phyloP scores from a whole-genome alignment of 2,797 vertebrate species.

The Hoplostethus mediterraneus region DNA sequence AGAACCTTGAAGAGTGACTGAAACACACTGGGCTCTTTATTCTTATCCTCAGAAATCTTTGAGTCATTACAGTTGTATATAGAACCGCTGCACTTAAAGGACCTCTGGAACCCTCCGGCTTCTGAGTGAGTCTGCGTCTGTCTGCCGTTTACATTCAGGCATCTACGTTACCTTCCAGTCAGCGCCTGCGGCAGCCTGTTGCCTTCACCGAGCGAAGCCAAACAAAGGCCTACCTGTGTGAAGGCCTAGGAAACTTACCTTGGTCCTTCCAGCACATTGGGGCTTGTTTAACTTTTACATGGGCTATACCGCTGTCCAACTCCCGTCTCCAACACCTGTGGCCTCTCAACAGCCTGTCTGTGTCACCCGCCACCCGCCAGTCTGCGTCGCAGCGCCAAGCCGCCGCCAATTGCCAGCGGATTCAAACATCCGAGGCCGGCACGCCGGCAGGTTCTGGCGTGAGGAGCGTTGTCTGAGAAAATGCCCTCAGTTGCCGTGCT shows the following conservation, averaged over 20 bases:
- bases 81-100: constrained; percentile 11
- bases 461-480: constrained; percentile 36
- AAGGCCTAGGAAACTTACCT: constrained; percentile 68
- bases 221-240: constrained; percentile 78
- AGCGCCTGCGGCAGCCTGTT: constrained; percentile 30
- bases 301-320: constrained; percentile 55
- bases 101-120: constrained; percentile 16
- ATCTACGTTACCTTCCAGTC: constrained; percentile 57
- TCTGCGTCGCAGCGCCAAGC: constrained; percentile 15
- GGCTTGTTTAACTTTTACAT: constrained; percentile 64
- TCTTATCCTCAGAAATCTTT: constrained; percentile 12
- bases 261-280: constrained; percentile 62
- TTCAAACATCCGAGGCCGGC: constrained; percentile 32
- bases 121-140: constrained; percentile 39
- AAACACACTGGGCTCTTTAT: too few relatives aligned
- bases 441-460: not conserved
- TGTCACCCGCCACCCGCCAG: constrained; percentile 56
- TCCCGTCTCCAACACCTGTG: constrained; percentile 66
- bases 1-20: too few relatives aligned
- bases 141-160: constrained; percentile 53
- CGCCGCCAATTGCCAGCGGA: constrained; percentile 29
- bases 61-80: constrained; percentile 26
- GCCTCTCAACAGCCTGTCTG: constrained; percentile 71
- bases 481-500: constrained; percentile 5
- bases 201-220: constrained; percentile 25